Evolutionary conservation across 2,888 invertebrate genomes (phyloP), one percentile per base, ranked within the genome.

Genomic region (Gari tellinella): DNA sequence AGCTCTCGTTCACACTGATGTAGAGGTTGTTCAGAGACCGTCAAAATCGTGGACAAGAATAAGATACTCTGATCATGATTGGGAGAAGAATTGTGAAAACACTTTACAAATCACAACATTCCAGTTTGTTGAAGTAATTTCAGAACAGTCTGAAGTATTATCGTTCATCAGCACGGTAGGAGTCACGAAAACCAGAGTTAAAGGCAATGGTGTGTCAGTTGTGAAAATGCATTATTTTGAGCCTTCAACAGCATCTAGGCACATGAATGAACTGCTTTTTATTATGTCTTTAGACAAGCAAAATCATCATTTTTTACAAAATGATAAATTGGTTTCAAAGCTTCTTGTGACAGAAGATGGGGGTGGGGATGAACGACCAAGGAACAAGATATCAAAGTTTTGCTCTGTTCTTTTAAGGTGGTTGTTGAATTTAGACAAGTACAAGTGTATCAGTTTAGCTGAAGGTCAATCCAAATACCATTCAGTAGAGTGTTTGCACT

Each of bases 381-480:
- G 65, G 26, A 65, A 65, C 21, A 65, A 65, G 25, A 49, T 58
- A 41, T 60, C 58, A 14, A 23, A 7, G n/a, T 67, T 67, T 60
- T 40, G n/a, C 14, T 19, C n/a, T 15, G 58, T 48, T 21, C 51
- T 65, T 21, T 41, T 65, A 31, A 56, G 58, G 57, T 23, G 21
- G 21, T 26, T 65, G 7, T 53, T 65, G 17, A 37, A 65, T 43
- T 17, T 57, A 15, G 49, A 65, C 51, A 56, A 31, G 31, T 37
- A 43, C 21, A 63, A 63, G 26, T 56, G 56, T 14, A 64, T 64
- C 23, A 56, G 56, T 4, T 56, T 51, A 53, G 61, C 51, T 45
- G 68, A 68, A 43, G 68, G 61, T 1, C 40, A 49, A n/a, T 68
- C 61, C 2, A 68, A 68, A 57, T 5, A 48, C 25, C 68, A 66